phyloP scores from a whole-genome alignment of 2,113 vertebrate species.

The Agelaius phoeniceus region DNA sequence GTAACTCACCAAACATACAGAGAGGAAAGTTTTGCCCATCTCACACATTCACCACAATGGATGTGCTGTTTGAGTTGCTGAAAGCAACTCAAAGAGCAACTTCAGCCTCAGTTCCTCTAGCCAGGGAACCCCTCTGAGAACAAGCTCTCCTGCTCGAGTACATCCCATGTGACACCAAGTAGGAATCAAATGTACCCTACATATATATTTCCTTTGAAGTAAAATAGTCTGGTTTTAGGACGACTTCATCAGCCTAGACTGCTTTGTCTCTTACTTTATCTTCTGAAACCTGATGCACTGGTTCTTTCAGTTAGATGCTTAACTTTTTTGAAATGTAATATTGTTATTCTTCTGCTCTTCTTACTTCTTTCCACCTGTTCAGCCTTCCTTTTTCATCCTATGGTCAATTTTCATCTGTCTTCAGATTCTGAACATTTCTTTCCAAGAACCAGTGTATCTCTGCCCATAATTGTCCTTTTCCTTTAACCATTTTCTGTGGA shows the following conservation, averaged over 20 bases:
- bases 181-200: neutral
- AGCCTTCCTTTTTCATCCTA: neutral
- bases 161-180: neutral
- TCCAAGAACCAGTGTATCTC: neutral
- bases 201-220: neutral
- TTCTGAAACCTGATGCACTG: neutral
- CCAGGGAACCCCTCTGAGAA: neutral
- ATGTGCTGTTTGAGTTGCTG: neutral
- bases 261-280: neutral
- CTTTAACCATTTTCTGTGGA: neutral
- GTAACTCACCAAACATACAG: neutral
- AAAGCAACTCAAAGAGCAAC: neutral
- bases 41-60: accelerated
- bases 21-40: neutral
- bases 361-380: neutral
- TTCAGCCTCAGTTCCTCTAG: neutral
- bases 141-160: neutral
- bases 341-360: neutral
- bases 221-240: neutral
- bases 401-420: neutral
- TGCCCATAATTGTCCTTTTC: accelerated
- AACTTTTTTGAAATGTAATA: neutral
- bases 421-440: neutral
- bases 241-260: neutral
- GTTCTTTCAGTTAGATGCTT: neutral